Evolutionary conservation across 2,888 invertebrate genomes (phyloP), one percentile per base, ranked within the genome.

Genomic region (Ornithoptera alexandrae): DNA sequence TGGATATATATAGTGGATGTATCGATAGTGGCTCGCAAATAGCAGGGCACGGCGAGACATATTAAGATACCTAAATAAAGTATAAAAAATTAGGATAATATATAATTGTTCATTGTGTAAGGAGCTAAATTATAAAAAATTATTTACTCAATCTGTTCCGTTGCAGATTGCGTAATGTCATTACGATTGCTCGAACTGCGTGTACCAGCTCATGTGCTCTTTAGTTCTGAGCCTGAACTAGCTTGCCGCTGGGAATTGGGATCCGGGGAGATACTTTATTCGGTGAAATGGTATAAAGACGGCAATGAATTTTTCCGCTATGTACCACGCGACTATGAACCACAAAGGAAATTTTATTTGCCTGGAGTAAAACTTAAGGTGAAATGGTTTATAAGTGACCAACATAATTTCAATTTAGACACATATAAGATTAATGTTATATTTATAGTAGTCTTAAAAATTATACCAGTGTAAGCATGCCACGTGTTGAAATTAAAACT

Each of bases 241-340:
- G 95, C 95, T 70, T 96, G 96, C 88, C 94, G 94, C 86, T 96
- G 95, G 86, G 95, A 96, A 85, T 89, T 96, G 85, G 78, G 74
- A 8, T 95, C 96, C 79, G 94, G 94, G n/a, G 96, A 96, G 81
- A 93, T 93, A 58, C 90, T 96, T 67, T 96, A 96, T 83, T 96
- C 96, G 42, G 96, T 96, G 75, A 96, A 96, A 89, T 96, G 96
- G 96, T 96, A 96, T 90, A 96, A 96, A 84, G 96, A 96, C 82
- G 96, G 96, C 72, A 94, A 95, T 84, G 96, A 96, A 85, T 96
- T 96, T 88, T 96, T 95, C 90, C 93, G 96, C 76, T 96, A 94
- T 86, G 95, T 96, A 75, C 96, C 96, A 60, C 93, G 94, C 73
- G 96, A 96, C 86, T 93, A 92, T 86, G 96, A 96, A 60, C 95